Base-by-base conservation (phyloP, 2,113 vertebrate species). In the Herpailurus yagouaroundi region DNA sequence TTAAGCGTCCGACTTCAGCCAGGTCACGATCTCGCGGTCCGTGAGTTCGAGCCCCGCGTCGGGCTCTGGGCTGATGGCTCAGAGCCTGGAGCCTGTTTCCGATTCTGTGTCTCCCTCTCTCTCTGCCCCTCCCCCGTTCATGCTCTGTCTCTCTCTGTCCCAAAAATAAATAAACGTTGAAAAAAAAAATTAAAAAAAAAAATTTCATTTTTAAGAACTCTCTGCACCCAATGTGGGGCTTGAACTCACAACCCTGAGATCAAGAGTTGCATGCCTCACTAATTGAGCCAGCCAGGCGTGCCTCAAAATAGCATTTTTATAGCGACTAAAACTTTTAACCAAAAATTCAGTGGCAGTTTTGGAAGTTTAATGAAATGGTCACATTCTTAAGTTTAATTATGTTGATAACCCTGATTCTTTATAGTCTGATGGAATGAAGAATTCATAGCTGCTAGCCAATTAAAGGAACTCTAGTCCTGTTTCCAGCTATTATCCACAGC, bases 401-500 rank as follows among this genome's bases (percentile, higher is more conserved):
- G 15, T 93, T 81, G 66, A 69, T 91, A 95, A 96, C 48, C 33
- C 15, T 64, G 79, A 90, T 41, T 71, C n/a, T 94, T 71, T 76
- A 31, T 25, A 80, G 23, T 85, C 13, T 79, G 45, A 73, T 31
- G 45, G 15, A 83, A 82, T 45, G 5, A 57, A 68, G 45, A 68
- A 25, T 16, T 82, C 29, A 29, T 1, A 52, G 52, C 45, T 74
- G 25, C 50, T 79, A 66, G 15, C 48, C 38, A 36, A 38, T 27
- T 25, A 19, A 36, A 66, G 33, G 45, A 86, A 79, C 4, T n/a
- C 16, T 8, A 31, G 94, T 14, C 18, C 45, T 89, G 15, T 15
- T 55, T 45, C 38, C 18, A 66, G 31, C 41, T 83, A 3, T 73
- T 50, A 71, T 29, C 64, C 36, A 33, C 18, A 33, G 55, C 19